Base-by-base conservation (phyloP, 2,113 vertebrate species). In the Psittacus erithacus region DNA sequence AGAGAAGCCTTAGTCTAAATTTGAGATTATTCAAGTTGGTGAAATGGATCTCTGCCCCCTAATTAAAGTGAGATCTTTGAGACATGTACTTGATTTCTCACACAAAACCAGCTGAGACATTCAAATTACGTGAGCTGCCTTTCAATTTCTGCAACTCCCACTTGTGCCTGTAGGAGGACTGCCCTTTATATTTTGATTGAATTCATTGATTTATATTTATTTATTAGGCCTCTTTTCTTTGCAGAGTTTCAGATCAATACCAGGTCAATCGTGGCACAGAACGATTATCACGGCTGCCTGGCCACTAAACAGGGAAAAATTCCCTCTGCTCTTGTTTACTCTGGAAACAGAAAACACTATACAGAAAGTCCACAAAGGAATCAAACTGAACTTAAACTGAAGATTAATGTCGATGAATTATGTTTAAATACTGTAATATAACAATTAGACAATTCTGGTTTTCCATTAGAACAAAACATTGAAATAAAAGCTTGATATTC, bases 121-220 rank as follows among this genome's bases (percentile, higher is more conserved):
- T 65, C 63, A 8, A 17, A 31, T n/a, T 20, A 2, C 49, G 38
- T 0, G 22, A 47, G 57, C 39, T 81, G 73, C 69, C 33, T 91
- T 71, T 55, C 73, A 33, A 27, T 49, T 39, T n/a, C 86, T 94
- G 84, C 67, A 69, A 3, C 77, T 80, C 67, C 83, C 31, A 13
- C 77, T 52, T 10, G 53, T 49, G 53, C 70, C 81, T 82, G 80
- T 85, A 82, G 86, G 76, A 88, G 92, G 47, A 18, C 14, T 22
- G 11, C 68, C 55, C 91, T 81, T 95, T 79, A 35, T 65, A 49
- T 52, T 93, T 60, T 38, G 76, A 84, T 92, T 88, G 50, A 47
- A 78, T 92, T 52, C 59, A 84, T 89, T 86, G 88, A 88, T 93
- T 92, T 86, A 11, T 93, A 93, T 86, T 79, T 88, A 78, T 94